Conservation (phyloP, 2,797 vertebrate species). For the Micromesistius poutassou region DNA sequence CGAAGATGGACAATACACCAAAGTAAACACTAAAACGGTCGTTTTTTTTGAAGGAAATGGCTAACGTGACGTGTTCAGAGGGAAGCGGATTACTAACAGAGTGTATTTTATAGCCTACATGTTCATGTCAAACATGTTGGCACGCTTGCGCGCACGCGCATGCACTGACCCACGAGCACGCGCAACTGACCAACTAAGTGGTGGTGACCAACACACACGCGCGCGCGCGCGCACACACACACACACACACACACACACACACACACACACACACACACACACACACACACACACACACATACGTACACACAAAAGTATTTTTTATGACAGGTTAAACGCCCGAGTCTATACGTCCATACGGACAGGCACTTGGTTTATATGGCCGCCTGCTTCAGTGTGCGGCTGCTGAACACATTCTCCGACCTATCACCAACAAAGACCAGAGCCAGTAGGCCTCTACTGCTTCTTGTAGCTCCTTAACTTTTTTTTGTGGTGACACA, state of each 20-base stretch:
- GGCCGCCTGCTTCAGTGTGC: constrained; percentile 9
- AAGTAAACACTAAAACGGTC: no score
- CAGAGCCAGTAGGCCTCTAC: constrained; percentile 16
- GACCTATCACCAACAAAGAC: constrained; percentile 47
- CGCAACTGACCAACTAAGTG: no score
- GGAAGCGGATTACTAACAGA: background rate
- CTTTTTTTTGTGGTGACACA: constrained; percentile 63
- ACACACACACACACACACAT: background rate
- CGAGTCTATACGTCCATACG: constrained; percentile 18
- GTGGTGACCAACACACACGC: background rate
- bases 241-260: background rate
- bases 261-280: background rate
- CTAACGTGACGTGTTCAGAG: background rate
- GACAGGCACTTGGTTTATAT: background rate
- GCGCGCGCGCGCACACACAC: background rate
- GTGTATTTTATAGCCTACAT: background rate
- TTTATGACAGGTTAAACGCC: background rate
- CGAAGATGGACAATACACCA: constrained; percentile 39
- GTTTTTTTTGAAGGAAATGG: background rate
- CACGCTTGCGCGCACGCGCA: background rate
- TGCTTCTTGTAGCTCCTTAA: constrained; percentile 34
- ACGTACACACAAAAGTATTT: constrained; percentile 15
- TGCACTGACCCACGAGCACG: background rate
- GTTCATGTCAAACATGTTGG: background rate
- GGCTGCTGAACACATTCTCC: constrained; percentile 44